phyloP scores from a whole-genome alignment of 2,888 invertebrate species.

The Phortica okadai region DNA sequence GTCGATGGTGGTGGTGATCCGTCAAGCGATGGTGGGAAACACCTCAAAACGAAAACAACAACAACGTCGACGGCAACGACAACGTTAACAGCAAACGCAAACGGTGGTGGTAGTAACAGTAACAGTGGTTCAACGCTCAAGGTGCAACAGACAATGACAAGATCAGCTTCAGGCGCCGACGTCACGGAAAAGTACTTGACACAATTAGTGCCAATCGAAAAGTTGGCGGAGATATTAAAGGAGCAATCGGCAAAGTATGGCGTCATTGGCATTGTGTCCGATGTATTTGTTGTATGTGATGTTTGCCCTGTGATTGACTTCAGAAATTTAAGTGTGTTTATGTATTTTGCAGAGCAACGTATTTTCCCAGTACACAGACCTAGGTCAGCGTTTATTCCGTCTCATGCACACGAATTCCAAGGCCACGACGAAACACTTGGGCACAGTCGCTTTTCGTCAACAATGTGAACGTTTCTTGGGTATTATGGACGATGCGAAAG shows the following conservation, averaged over 20 bases:
- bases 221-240: slow-evolving; percentile 84
- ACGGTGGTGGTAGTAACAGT: slow-evolving; percentile 36
- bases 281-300: slow-evolving; percentile 74
- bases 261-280: slow-evolving; percentile 83
- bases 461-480: slow-evolving; percentile 83
- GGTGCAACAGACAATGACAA: slow-evolving; percentile 76
- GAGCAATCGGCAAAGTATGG: slow-evolving; percentile 84
- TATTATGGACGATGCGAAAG: slow-evolving; percentile 79
- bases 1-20: slow-evolving; percentile 60
- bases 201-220: slow-evolving; percentile 85
- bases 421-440: slow-evolving; percentile 81
- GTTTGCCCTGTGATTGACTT: slow-evolving; percentile 2
- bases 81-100: slow-evolving; percentile 44
- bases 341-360: slow-evolving; percentile 81
- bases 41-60: slow-evolving; percentile 47
- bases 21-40: slow-evolving; percentile 57
- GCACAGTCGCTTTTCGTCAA: slow-evolving; percentile 82
- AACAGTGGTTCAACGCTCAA: slow-evolving; percentile 52
- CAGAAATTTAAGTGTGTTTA: background rate
- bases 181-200: slow-evolving; percentile 81
- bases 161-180: slow-evolving; percentile 83
- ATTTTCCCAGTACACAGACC: slow-evolving; percentile 86
- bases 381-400: slow-evolving; percentile 83
- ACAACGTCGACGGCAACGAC: slow-evolving; percentile 33
- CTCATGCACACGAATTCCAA: slow-evolving; percentile 81